Conservation (phyloP, 1,140 invertebrate species). For the Micrasema longulum region DNA sequence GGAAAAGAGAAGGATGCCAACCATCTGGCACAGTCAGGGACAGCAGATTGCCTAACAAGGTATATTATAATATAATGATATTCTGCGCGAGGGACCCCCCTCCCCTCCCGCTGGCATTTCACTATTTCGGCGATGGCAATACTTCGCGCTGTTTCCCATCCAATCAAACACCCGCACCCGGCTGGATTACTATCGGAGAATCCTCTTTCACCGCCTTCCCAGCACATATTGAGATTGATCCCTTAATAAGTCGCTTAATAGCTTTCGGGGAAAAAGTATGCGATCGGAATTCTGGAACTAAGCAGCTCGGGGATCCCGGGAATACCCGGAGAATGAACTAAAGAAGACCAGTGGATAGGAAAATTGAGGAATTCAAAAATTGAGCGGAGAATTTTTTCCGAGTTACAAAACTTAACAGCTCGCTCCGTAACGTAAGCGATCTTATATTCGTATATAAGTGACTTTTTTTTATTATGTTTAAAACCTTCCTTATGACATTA, state of each 20-base stretch:
- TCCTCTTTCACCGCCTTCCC: conserved; percentile 25
- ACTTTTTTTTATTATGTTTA: no score
- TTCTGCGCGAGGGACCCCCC: no score
- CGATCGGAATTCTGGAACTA: conserved; percentile 15
- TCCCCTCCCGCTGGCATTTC: no score
- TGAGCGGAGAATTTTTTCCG: not conserved
- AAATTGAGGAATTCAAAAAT: conserved; percentile 5
- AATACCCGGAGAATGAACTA: not conserved
- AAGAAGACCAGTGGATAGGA: not conserved
- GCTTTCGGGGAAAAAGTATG: conserved; percentile 28
- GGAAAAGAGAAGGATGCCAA: no score
- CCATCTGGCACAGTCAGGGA: no score
- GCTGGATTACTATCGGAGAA: conserved; percentile 25
- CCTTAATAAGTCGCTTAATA: conserved; percentile 37
- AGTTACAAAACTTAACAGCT: not conserved
- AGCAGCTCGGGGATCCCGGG: conserved; percentile 18
- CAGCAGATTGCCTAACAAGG: no score
- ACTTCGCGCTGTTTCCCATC: conserved; percentile 21
- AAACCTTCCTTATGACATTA: no score
- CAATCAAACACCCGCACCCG: conserved; percentile 22
- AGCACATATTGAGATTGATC: conserved; percentile 34
- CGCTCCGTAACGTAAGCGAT: no score
- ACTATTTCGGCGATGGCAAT: not conserved
- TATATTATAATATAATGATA: no score
- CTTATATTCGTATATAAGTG: no score